Evolutionary conservation across 1,140 invertebrate genomes (phyloP).

Genomic region (Orussus abietinus): DNA sequence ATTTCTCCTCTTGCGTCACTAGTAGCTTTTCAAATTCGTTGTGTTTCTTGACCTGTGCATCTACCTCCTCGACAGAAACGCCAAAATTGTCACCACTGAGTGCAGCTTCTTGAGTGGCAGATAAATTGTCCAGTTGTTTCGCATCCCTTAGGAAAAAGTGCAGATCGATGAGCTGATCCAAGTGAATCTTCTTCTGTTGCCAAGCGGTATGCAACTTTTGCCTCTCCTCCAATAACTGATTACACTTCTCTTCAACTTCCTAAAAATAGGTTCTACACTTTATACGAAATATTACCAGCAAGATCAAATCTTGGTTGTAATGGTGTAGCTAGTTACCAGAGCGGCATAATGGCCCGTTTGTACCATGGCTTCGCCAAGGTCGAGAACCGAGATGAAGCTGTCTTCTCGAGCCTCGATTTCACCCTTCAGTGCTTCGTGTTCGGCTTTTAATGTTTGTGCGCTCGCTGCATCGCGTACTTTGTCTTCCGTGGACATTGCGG

Average conservation of each 20-base stretch:
- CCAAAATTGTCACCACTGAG: constrained; percentile 59
- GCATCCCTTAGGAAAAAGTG: constrained; percentile 94
- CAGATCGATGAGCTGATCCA: constrained; percentile 92
- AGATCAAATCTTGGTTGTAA: no score
- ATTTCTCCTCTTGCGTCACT: constrained; percentile 82
- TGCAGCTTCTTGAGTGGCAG: constrained; percentile 81
- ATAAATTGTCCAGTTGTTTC: constrained; percentile 87
- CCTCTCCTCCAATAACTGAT: constrained; percentile 72
- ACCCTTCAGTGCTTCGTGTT: constrained; percentile 87
- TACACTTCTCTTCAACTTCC: constrained; percentile 78
- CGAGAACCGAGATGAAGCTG: constrained; percentile 74
- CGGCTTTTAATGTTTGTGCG: constrained; percentile 81
- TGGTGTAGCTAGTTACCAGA: constrained; percentile 47
- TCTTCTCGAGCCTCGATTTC: constrained; percentile 94
- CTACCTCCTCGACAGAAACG: constrained; percentile 80
- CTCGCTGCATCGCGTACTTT: constrained; percentile 81
- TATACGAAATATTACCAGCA: constrained; percentile 8
- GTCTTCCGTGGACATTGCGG: constrained; percentile 77
- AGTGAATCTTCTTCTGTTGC: constrained; percentile 83
- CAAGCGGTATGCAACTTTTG: constrained; percentile 78
- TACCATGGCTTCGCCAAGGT: constrained; percentile 80
- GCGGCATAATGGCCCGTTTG: constrained; percentile 81
- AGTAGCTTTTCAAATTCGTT: constrained; percentile 87
- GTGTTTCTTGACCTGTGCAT: constrained; percentile 82
- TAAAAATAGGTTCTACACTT: no score